Evolutionary conservation across 2,888 invertebrate genomes (phyloP).

Genomic region (Gnatocerus cornutus): DNA sequence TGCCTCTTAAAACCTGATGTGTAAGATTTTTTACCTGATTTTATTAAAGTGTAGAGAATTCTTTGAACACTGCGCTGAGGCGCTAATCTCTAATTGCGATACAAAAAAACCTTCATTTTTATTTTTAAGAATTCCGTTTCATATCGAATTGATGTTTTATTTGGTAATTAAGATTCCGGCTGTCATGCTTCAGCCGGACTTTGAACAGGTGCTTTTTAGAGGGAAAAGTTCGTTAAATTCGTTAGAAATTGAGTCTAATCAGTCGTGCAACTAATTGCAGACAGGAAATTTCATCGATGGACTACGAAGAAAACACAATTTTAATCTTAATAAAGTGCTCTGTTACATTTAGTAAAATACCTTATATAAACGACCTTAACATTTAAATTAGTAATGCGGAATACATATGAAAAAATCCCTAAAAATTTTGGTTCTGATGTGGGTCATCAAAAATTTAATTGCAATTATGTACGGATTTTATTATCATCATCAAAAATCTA

Average conservation of each 20-base stretch:
- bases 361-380: constrained; percentile 4
- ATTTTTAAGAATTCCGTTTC: constrained; percentile 8
- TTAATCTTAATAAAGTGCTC: background rate
- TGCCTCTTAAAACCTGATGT: constrained; percentile 53
- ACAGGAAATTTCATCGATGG: constrained; percentile 1
- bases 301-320: constrained; percentile 11
- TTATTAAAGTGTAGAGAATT: constrained; percentile 24
- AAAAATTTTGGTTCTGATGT: background rate
- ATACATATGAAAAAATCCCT: background rate
- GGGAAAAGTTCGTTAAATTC: constrained; percentile 41
- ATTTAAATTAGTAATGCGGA: background rate
- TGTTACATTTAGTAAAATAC: too few relatives aligned
- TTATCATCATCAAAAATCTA: background rate
- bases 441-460: constrained; percentile 1
- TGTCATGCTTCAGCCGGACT: background rate
- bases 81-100: background rate
- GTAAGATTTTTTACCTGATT: constrained; percentile 54
- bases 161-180: constrained; percentile 11
- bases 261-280: constrained; percentile 9
- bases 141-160: constrained; percentile 18
- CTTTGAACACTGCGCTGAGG: background rate
- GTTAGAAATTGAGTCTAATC: constrained; percentile 16
- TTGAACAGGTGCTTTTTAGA: constrained; percentile 39
- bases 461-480: background rate
- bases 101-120: background rate